phyloP scores from a whole-genome alignment of 1,140 invertebrate genomes.

The Trachymyrmex cornetzi region DNA sequence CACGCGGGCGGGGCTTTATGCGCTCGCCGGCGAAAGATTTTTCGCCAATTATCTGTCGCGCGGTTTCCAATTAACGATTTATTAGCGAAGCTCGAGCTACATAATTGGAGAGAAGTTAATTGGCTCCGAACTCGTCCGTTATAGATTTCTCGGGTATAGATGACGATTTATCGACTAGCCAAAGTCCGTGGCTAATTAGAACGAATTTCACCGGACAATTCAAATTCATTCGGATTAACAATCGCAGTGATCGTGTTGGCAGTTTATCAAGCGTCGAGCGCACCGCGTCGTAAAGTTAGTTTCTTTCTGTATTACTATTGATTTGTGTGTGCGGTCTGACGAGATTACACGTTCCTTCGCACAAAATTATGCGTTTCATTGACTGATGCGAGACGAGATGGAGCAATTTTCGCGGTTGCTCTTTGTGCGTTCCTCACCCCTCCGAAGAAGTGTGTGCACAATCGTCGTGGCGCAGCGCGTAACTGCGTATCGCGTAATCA shows the following conservation, averaged over 20 bases:
- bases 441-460: conserved; percentile 44
- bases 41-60: conserved; percentile 69
- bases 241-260: not conserved
- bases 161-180: conserved; percentile 65
- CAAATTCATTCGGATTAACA: not conserved
- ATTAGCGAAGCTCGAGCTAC: conserved; percentile 61
- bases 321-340: not conserved
- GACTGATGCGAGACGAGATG: conserved; percentile 38
- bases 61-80: conserved; percentile 77
- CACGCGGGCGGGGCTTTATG: conserved; percentile 26
- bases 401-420: conserved; percentile 61
- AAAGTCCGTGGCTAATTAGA: conserved; percentile 53
- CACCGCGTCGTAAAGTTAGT: not conserved
- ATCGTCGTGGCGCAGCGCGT: conserved; percentile 48
- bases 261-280: not conserved
- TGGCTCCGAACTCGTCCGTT: conserved; percentile 35
- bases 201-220: not conserved
- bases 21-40: conserved; percentile 48
- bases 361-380: conserved; percentile 47
- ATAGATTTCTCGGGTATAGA: conserved; percentile 55
- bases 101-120: conserved; percentile 65
- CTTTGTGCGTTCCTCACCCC: conserved; percentile 50
- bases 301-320: not conserved
- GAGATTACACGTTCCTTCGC: conserved; percentile 38
- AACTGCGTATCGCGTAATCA: conserved; percentile 80